A percentile compares a stretch with the other conserved stretches of the same genome.
These are phyloP conservation scores for Stenodera caucasica DNA, from an alignment of 2,888 invertebrate species.

Conservation along the genomic window DNA sequence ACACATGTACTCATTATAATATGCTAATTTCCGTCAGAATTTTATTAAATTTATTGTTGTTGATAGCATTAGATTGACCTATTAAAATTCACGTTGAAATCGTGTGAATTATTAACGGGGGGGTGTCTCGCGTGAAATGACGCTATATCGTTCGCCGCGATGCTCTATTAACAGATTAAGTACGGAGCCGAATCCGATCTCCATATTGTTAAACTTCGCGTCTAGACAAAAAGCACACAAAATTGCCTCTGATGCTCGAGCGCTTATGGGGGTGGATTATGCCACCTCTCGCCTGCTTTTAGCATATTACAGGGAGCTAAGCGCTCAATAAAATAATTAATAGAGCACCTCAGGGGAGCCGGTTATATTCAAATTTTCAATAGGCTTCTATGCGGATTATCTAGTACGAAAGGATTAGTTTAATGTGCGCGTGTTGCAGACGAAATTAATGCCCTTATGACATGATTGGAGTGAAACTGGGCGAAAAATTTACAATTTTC, in stretches of 20 bases:
- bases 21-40: slow-evolving; percentile 14
- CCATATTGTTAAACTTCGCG: slow-evolving; percentile 48
- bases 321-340: slow-evolving; percentile 56
- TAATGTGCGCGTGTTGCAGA: slow-evolving; percentile 36
- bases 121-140: slow-evolving; percentile 54
- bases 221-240: slow-evolving; percentile 47
- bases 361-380: slow-evolving; percentile 49
- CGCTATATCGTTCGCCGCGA: slow-evolving; percentile 47
- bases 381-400: slow-evolving; percentile 41
- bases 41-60: neutral
- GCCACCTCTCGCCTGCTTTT: slow-evolving; percentile 41
- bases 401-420: slow-evolving; percentile 44
- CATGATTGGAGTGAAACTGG: slow-evolving; percentile 7
- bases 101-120: slow-evolving; percentile 48
- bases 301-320: slow-evolving; percentile 30
- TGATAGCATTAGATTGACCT: neutral
- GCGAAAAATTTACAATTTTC: no score
- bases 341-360: slow-evolving; percentile 46
- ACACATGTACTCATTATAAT: slow-evolving; percentile 20
- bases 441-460: slow-evolving; percentile 21
- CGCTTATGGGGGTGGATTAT: slow-evolving; percentile 47
- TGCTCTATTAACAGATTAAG: slow-evolving; percentile 52
- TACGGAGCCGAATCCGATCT: slow-evolving; percentile 53
- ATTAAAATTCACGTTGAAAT: neutral
- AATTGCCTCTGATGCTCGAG: slow-evolving; percentile 51